A percentile compares a stretch with the other conserved stretches of the same genome.
Conservation (phyloP, 1,140 invertebrate species). For the Papilio dardanus region DNA sequence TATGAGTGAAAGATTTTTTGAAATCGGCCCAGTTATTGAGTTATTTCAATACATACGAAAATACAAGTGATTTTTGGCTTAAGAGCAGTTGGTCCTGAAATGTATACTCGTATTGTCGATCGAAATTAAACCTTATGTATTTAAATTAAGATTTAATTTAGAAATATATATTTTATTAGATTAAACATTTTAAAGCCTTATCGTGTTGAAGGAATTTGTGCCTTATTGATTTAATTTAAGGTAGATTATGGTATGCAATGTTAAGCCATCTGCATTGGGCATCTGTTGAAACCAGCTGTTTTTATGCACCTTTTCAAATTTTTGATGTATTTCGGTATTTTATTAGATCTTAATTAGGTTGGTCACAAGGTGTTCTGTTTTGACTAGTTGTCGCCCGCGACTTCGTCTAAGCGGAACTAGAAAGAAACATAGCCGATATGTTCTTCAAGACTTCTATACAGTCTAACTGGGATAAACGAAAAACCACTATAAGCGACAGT, state of each 20-base stretch:
- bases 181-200: background rate
- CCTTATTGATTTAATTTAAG: background rate
- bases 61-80: too few species aligned
- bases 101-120: background rate
- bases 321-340: background rate
- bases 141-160: background rate
- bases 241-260: background rate
- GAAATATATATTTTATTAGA: background rate
- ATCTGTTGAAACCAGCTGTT: conserved; percentile 16
- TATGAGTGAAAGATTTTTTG: too few species aligned
- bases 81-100: background rate
- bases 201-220: background rate
- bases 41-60: too few species aligned
- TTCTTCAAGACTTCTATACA: too few species aligned
- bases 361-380: conserved; percentile 8
- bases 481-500: too few species aligned
- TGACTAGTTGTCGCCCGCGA: too few species aligned
- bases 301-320: conserved; percentile 10
- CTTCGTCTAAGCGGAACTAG: too few species aligned
- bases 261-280: conserved; percentile 38
- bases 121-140: background rate
- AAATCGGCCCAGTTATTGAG: too few species aligned
- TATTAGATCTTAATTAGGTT: background rate
- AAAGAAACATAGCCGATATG: too few species aligned
- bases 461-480: too few species aligned